phyloP scores from a whole-genome alignment of 1,140 invertebrate species.

The Zaprionus capensis region DNA sequence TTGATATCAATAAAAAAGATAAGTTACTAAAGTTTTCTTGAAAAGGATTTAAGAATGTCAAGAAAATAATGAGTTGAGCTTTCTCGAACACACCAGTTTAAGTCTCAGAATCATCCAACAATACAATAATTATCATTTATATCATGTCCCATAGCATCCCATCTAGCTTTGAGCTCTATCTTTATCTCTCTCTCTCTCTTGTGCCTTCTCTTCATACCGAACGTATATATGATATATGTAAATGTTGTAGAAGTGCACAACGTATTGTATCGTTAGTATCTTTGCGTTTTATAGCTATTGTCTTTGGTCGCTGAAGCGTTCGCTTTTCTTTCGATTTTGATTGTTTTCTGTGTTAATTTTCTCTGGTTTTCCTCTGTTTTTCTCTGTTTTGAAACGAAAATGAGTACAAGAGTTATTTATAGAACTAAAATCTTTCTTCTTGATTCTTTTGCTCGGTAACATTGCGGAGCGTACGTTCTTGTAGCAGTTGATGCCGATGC shows the following conservation, averaged over 20 bases:
- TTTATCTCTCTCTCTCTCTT: not conserved
- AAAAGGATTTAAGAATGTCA: not conserved
- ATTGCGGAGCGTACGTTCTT: slow-evolving; percentile 75
- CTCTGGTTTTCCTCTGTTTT: slow-evolving; percentile 49
- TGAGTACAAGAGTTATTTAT: slow-evolving; percentile 80
- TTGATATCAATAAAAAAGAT: no score
- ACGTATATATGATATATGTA: not conserved
- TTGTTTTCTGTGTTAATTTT: slow-evolving; percentile 51
- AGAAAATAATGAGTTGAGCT: not conserved
- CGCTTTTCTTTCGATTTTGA: slow-evolving; percentile 51
- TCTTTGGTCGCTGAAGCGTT: slow-evolving; percentile 41
- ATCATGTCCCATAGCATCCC: not conserved
- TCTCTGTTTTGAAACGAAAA: slow-evolving; percentile 75
- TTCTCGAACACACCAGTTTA: no score
- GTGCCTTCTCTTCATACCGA: not conserved
- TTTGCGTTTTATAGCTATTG: slow-evolving; percentile 76
- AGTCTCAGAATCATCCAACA: no score
- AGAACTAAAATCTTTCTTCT: slow-evolving; percentile 72
- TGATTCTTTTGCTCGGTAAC: slow-evolving; percentile 77
- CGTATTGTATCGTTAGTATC: slow-evolving; percentile 54
- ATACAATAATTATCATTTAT: no score
- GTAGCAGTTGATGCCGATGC: slow-evolving; percentile 43
- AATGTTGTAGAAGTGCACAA: not conserved
- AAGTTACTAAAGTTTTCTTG: no score
- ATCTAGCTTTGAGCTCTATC: not conserved